Conservation (phyloP, 53 echinoderm and acorn worm genomes). For the Holothuria leucospilota region DNA sequence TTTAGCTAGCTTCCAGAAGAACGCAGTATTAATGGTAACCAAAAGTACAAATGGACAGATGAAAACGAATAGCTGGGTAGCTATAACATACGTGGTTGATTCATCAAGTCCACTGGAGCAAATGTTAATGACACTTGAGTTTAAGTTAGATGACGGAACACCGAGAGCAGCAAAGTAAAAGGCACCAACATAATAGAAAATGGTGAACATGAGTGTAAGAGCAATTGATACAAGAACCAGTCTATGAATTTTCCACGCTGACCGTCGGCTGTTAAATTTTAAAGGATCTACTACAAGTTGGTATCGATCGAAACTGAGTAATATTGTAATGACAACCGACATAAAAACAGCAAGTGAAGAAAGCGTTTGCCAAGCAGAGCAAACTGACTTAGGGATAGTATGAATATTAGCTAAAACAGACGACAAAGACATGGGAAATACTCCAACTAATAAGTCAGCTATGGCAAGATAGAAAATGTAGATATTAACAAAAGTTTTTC, state of each 20-base stretch:
- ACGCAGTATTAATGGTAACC: not conserved
- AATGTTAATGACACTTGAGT: not conserved
- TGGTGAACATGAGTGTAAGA: not conserved
- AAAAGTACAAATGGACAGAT: not conserved
- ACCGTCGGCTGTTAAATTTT: not conserved
- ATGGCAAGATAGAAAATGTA: conserved; percentile 15
- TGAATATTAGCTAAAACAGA: not conserved
- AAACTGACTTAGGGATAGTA: not conserved
- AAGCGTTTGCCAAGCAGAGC: not conserved
- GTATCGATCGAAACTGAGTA: conserved; percentile 20
- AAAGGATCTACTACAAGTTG: conserved; percentile 12
- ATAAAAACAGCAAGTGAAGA: not conserved
- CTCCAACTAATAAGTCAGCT: conserved; percentile 7
- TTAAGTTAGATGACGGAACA: not conserved
- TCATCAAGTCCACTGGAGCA: no score
- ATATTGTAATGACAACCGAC: not conserved
- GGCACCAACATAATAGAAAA: no score
- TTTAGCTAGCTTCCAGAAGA: conserved; percentile 18
- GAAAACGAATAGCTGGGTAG: not conserved
- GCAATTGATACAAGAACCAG: not conserved
- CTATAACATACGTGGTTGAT: not conserved
- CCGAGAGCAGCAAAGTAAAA: not conserved
- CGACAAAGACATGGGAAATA: not conserved
- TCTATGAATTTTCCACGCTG: not conserved
- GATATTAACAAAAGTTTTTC: not conserved